phyloP scores from a whole-genome alignment of 1,140 invertebrate species.

The Eriocheir sinensis region DNA sequence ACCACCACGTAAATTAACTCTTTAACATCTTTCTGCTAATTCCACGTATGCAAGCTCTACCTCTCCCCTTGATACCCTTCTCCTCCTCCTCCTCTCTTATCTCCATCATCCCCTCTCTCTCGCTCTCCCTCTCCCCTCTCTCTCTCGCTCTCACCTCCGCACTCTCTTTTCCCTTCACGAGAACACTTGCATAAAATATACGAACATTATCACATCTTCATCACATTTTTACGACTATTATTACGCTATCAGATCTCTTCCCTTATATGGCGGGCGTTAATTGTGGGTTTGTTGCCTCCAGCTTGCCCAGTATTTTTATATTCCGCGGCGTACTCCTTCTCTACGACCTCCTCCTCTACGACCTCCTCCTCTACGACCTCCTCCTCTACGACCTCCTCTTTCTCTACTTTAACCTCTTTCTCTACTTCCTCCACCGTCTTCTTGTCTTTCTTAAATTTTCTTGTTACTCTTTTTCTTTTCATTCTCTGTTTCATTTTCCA shows the following conservation, averaged over 20 bases:
- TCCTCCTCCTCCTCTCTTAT: not conserved
- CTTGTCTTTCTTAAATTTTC: not conserved
- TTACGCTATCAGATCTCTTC: constrained; percentile 70
- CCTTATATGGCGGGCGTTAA: constrained; percentile 66
- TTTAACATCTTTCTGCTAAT: too few relatives aligned
- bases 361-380: not conserved
- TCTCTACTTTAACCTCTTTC: not conserved
- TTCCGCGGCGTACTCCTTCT: not conserved
- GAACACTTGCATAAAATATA: constrained; percentile 61
- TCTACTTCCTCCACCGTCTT: too few relatives aligned
- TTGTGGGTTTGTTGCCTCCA: constrained; percentile 59
- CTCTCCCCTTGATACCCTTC: too few relatives aligned
- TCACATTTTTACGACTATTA: constrained; percentile 71
- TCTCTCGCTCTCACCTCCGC: not conserved
- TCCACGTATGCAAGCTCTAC: not conserved
- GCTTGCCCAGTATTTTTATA: constrained; percentile 55
- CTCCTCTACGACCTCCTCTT: not conserved
- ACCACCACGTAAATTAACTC: too few relatives aligned
- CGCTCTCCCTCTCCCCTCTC: not conserved
- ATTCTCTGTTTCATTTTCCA: too few relatives aligned
- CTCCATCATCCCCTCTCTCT: not conserved
- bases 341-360: not conserved
- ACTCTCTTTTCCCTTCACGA: not conserved
- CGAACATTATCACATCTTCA: constrained; percentile 66
- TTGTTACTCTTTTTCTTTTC: too few relatives aligned